These are phyloP conservation scores for Sarcophaga bullata DNA, from an alignment of 1,140 invertebrate species.

Conservation along the genomic window DNA sequence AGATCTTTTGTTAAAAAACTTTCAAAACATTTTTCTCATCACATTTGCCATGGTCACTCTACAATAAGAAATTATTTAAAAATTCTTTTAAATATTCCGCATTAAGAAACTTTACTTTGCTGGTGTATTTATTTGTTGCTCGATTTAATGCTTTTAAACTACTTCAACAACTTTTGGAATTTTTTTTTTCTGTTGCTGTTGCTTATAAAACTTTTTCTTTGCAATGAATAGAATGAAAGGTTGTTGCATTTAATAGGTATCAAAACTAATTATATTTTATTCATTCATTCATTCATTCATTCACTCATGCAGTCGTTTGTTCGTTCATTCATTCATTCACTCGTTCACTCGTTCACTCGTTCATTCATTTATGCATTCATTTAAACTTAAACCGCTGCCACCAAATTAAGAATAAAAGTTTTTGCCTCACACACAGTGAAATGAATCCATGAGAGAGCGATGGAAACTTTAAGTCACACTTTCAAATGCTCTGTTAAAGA, in stretches of 20 bases:
- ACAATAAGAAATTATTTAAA: no score
- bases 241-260: conserved; percentile 14
- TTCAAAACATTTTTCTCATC: no score
- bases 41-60: no score
- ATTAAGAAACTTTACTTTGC: no score
- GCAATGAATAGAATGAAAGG: background rate
- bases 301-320: no score
- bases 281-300: background rate
- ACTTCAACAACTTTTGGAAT: background rate
- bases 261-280: conserved; percentile 36
- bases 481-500: background rate
- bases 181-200: background rate
- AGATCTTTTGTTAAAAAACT: no score
- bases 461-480: background rate
- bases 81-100: no score
- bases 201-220: background rate
- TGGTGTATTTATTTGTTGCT: background rate
- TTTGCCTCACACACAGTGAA: background rate
- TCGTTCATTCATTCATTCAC: no score
- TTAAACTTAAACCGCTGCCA: background rate
- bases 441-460: no score
- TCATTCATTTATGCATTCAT: background rate
- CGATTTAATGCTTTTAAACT: background rate
- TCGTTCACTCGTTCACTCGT: no score
- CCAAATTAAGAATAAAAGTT: conserved; percentile 13